Evolutionary conservation across 2,888 invertebrate genomes (phyloP).

Genomic region (Himalopsyche tibetana): DNA sequence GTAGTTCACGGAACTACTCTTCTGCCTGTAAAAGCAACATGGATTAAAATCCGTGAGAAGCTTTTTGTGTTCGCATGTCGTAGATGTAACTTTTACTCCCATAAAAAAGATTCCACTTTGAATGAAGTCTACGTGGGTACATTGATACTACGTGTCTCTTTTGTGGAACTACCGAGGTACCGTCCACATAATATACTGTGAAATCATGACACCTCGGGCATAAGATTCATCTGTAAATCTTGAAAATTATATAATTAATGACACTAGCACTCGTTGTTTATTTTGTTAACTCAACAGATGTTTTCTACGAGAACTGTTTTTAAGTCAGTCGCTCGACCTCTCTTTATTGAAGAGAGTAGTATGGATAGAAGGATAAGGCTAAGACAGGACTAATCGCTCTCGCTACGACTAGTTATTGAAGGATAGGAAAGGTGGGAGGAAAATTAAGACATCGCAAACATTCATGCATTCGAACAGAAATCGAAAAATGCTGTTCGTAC

Average conservation of each 20-base stretch:
- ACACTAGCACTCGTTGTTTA: too few species aligned
- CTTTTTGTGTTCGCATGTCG: neutral
- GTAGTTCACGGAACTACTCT: neutral
- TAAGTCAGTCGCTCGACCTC: too few species aligned
- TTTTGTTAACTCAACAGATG: too few species aligned
- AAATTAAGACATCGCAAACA: too few species aligned
- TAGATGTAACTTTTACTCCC: neutral
- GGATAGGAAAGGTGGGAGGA: too few species aligned
- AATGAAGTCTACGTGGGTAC: neutral
- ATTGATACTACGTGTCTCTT: neutral
- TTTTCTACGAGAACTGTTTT: too few species aligned
- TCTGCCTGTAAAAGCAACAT: neutral
- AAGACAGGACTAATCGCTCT: too few species aligned
- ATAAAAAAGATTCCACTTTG: neutral
- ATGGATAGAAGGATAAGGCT: too few species aligned
- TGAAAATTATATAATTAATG: neutral
- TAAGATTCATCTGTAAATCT: neutral
- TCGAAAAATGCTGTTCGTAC: too few species aligned
- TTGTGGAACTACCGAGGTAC: slow-evolving; percentile 3
- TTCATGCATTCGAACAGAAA: too few species aligned
- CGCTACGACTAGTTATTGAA: too few species aligned
- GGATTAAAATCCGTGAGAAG: slow-evolving; percentile 13
- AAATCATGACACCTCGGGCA: neutral
- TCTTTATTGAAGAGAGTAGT: too few species aligned
- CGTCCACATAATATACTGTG: neutral